Conservation (phyloP, 2,113 vertebrate genomes). For the Esox niger region DNA sequence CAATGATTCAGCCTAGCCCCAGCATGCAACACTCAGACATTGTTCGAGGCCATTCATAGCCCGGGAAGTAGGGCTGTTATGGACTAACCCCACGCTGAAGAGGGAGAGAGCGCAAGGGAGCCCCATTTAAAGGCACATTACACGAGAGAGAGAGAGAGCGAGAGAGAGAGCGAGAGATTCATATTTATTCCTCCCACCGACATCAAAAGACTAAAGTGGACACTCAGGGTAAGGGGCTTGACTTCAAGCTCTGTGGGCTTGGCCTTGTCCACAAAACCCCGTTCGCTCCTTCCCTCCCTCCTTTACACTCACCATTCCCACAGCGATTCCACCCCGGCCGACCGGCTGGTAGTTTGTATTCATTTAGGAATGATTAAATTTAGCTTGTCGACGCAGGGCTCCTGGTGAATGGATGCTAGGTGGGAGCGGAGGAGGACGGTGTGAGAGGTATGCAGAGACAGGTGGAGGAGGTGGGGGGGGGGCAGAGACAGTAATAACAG, state of each 20-base stretch:
- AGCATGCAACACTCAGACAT: constrained; percentile 4
- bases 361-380: constrained; percentile 12
- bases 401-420: neutral
- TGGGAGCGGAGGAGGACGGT: no score
- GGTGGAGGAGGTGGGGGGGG: neutral
- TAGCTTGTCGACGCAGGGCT: neutral
- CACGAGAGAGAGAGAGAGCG: neutral
- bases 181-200: neutral
- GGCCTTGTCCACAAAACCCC: neutral
- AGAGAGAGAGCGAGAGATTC: neutral
- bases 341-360: constrained; percentile 22
- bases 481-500: neutral
- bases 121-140: neutral
- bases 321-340: neutral
- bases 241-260: neutral
- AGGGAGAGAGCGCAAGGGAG: neutral
- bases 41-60: constrained; percentile 17
- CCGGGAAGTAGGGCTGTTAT: constrained; percentile 16
- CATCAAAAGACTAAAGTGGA: neutral
- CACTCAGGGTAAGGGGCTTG: neutral
- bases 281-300: neutral
- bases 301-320: neutral
- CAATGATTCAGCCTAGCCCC: neutral
- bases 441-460: neutral
- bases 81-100: neutral